A percentile compares a stretch with the other conserved stretches of the same genome.
Conservation (phyloP, 92 coral and sea anemone genomes). For the Siderastrea radians region DNA sequence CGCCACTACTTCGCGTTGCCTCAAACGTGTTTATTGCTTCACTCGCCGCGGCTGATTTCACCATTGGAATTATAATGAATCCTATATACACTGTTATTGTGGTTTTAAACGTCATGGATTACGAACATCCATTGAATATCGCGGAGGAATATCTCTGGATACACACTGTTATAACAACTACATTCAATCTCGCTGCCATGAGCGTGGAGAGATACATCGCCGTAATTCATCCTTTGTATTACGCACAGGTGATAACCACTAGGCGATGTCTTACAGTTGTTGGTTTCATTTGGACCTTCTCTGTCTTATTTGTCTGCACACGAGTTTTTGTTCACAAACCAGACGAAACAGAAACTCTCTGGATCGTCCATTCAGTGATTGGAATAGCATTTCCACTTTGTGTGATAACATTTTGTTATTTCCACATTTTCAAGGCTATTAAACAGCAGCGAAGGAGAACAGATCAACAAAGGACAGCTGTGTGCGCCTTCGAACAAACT, state of each 20-base stretch:
- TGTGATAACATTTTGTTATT: conserved; percentile 60
- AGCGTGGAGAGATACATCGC: conserved; percentile 34
- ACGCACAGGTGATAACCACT: conserved; percentile 16
- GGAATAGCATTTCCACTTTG: conserved; percentile 55
- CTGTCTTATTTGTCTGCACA: not conserved
- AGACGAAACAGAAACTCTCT: conserved; percentile 7
- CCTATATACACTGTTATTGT: conserved; percentile 6
- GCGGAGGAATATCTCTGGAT: conserved; percentile 23
- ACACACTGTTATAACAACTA: conserved; percentile 29
- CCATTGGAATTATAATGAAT: conserved; percentile 15
- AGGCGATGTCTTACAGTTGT: not conserved
- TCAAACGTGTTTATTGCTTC: conserved; percentile 26
- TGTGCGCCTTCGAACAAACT: not conserved
- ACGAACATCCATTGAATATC: not conserved
- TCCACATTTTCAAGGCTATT: conserved; percentile 68
- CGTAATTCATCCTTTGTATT: not conserved
- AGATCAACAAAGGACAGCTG: not conserved
- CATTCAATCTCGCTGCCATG: conserved; percentile 32
- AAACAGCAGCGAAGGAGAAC: conserved; percentile 43
- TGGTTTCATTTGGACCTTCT: conserved; percentile 11
- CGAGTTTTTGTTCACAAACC: not conserved
- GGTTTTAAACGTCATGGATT: not conserved
- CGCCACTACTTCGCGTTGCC: conserved; percentile 4
- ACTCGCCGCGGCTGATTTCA: conserved; percentile 22
- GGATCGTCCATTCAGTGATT: conserved; percentile 48